phyloP scores from a whole-genome alignment of 2,888 invertebrate species.

The Bombylius major region DNA sequence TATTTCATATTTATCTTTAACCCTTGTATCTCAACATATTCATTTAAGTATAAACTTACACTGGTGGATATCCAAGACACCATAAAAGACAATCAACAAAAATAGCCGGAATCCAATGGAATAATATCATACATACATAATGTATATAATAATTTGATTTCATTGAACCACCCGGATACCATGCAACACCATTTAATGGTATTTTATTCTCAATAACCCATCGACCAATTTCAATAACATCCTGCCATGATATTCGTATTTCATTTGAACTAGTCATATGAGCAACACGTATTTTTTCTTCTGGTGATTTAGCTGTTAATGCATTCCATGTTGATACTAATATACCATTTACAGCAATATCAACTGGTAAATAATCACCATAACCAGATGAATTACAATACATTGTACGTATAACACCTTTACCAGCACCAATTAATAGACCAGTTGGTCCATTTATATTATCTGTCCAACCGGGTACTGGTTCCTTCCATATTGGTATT shows the following conservation, averaged over 20 bases:
- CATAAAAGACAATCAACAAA: conserved; percentile 66
- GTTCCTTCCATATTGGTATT: conserved; percentile 76
- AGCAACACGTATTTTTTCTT: conserved; percentile 39
- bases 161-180: conserved; percentile 83
- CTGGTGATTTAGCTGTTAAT: conserved; percentile 39
- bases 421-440: conserved; percentile 65
- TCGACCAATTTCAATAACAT: conserved; percentile 69
- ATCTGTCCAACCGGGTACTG: conserved; percentile 82
- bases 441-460: conserved; percentile 90
- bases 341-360: conserved; percentile 67
- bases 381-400: conserved; percentile 65
- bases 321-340: conserved; percentile 55
- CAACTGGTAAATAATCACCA: conserved; percentile 70
- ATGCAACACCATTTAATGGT: conserved; percentile 75
- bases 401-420: conserved; percentile 82
- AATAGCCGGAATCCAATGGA: conserved; percentile 85
- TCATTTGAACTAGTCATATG: conserved; percentile 72
- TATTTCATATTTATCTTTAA: too few relatives aligned
- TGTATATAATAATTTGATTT: conserved; percentile 65
- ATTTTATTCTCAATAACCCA: conserved; percentile 62
- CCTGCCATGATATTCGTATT: conserved; percentile 76
- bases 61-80: conserved; percentile 73
- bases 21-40: too few relatives aligned
- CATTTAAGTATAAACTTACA: conserved; percentile 51
- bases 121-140: conserved; percentile 69